phyloP scores from a whole-genome alignment of 2,888 invertebrate genomes.

The Xanthorhoe designata region DNA sequence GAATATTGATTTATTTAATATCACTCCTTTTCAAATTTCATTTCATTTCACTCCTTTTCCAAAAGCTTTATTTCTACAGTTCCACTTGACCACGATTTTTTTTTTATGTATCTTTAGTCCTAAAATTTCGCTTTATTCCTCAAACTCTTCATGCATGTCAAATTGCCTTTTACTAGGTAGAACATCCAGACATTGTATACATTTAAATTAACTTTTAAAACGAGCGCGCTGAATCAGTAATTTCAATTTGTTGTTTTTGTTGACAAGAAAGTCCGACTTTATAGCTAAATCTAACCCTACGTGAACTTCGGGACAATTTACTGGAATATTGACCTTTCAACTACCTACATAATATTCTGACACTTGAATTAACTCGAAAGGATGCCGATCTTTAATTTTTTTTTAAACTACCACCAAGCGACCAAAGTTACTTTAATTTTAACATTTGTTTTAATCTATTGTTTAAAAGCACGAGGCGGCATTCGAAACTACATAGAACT shows the following conservation, averaged over 20 bases:
- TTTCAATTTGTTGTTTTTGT: background rate
- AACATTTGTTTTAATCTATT: too few species aligned
- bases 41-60: too few species aligned
- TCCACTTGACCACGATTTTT: too few species aligned
- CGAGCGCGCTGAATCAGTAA: background rate
- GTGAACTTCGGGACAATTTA: background rate
- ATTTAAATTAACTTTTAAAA: background rate
- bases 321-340: slow-evolving; percentile 3
- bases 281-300: background rate
- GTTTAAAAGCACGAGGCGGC: too few species aligned
- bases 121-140: too few species aligned
- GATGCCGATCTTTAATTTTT: background rate
- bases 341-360: background rate
- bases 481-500: too few species aligned
- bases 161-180: too few species aligned
- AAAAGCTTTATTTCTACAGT: too few species aligned
- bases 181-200: background rate
- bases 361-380: background rate
- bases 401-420: background rate
- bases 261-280: background rate
- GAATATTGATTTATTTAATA: too few species aligned
- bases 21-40: too few species aligned
- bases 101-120: too few species aligned
- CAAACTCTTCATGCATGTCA: too few species aligned
- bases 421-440: background rate